Evolutionary conservation across 2,113 vertebrate species (phyloP), one percentile per base, ranked within the genome.

Genomic region (Amazona vittata): DNA sequence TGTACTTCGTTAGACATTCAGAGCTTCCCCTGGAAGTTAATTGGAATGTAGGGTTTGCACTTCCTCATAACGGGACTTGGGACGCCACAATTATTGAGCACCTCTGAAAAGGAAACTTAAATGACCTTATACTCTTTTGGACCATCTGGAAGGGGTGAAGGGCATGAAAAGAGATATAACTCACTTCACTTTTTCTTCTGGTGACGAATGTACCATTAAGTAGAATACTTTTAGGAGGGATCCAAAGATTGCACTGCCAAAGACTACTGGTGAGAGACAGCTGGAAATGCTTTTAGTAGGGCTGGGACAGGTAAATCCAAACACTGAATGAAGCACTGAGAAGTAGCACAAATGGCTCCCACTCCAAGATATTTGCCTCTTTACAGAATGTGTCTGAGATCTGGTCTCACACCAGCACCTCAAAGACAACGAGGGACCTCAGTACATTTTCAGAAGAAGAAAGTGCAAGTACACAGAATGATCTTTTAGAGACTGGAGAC

Each of bases 51-150:
- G 57, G 26, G 18, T 88, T 95, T 94, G 70, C 18, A 31, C 87
- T 95, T 92, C 91, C 94, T 95, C 87, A 73, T 95, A 97, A 95
- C 94, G 94, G 95, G 70, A 78, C 74, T 84, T 79, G 46, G 52
- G 43, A 20, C 67, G 28, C 80, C 82, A 77, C 69, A 46, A 62
- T 53, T 59, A 53, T 57, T 65, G 80, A 79, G 71, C 47, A 21
- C 25, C 74, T 83, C 13, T 39, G 59, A 68, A 82, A 83, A 91
- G 2, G 19, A 69, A 89, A 37, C 20, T 67, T 74, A 5, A 86
- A 64, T 41, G 29, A 47, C 18, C 12, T 67, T 69, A 9, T 62
- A 43, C 15, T 57, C 53, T 26, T 85, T 39, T 46, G 28, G 78
- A 79, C 13, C 62, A 53, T 65, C 60, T 81, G 57, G 43, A 78